A percentile compares a stretch with the other conserved stretches of the same genome.
phyloP scores from a whole-genome alignment of 2,113 vertebrate species.

The Gasterosteus nipponicus region DNA sequence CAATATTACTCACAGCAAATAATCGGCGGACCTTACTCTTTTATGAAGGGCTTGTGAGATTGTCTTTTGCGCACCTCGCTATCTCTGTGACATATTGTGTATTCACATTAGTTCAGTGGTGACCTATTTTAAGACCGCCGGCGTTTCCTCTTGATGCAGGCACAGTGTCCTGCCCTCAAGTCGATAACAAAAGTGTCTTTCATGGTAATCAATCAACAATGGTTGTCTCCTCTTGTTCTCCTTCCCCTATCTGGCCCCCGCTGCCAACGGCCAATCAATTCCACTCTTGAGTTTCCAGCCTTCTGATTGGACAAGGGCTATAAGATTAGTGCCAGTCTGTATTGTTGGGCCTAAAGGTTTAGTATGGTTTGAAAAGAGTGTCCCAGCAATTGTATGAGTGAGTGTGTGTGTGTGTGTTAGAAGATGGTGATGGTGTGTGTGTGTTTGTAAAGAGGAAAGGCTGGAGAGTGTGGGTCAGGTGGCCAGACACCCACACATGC shows the following conservation, averaged over 20 bases:
- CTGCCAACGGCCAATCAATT: slow-evolving; percentile 73
- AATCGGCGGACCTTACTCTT: slow-evolving; percentile 66
- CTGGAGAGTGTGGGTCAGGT: slow-evolving; percentile 56
- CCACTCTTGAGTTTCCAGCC: slow-evolving; percentile 63
- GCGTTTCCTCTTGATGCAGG: slow-evolving; percentile 68
- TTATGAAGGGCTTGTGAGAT: slow-evolving; percentile 26
- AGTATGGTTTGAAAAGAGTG: slow-evolving; percentile 78
- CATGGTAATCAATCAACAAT: slow-evolving; percentile 81
- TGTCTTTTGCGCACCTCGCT: slow-evolving; percentile 50
- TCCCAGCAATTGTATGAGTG: slow-evolving; percentile 64
- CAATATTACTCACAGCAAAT: slow-evolving; percentile 69
- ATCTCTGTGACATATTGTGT: slow-evolving; percentile 45
- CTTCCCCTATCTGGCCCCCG: slow-evolving; percentile 75
- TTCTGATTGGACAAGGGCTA: slow-evolving; percentile 67
- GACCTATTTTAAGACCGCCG: slow-evolving; percentile 71
- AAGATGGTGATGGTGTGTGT: slow-evolving; percentile 1
- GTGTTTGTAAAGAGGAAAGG: slow-evolving; percentile 62
- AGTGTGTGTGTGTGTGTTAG: slow-evolving; percentile 23
- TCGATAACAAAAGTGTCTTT: slow-evolving; percentile 77
- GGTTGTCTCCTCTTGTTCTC: slow-evolving; percentile 76
- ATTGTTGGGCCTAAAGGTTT: slow-evolving; percentile 76
- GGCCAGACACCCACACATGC: slow-evolving; percentile 60
- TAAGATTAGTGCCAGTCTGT: slow-evolving; percentile 75
- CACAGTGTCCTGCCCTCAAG: slow-evolving; percentile 70
- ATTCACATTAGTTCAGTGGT: slow-evolving; percentile 38